Percentiles rank a stretch among this genome's conserved stretches.
These are phyloP conservation scores for Acanthopagrus latus DNA, from an alignment of 2,797 vertebrate genomes.

Conservation along the genomic window DNA sequence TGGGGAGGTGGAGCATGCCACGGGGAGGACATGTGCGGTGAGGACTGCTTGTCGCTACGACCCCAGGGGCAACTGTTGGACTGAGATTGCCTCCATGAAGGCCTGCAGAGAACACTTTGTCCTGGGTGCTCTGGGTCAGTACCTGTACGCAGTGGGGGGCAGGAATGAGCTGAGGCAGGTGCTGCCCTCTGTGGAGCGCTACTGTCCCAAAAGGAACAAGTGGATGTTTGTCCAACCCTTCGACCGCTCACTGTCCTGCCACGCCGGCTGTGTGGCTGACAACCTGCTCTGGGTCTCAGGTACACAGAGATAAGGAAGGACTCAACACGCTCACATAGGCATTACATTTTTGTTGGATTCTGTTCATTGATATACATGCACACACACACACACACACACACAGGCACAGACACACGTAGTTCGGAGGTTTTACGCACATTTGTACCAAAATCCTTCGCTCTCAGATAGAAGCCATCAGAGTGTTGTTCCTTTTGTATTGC, in stretches of 20 bases:
- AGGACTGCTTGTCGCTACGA: conserved; percentile 94
- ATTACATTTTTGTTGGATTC: neutral
- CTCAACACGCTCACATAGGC: neutral
- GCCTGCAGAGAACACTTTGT: conserved; percentile 98
- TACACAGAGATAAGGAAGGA: conserved; percentile 67
- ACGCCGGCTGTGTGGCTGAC: conserved; percentile 95
- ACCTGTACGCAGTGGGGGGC: conserved; percentile 93
- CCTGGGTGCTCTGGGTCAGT: conserved; percentile 92
- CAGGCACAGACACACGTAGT: too few relatives aligned
- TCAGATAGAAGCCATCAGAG: neutral
- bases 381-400: conserved; percentile 10
- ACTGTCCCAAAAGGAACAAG: conserved; percentile 97
- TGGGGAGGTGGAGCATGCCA: conserved; percentile 93
- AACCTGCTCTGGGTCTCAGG: conserved; percentile 98
- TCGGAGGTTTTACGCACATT: conserved; percentile 3
- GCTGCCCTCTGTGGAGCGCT: conserved; percentile 94
- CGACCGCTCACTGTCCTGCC: conserved; percentile 96
- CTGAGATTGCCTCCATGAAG: conserved; percentile 96
- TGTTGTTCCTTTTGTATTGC: conserved; percentile 70
- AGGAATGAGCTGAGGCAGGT: conserved; percentile 96
- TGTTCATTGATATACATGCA: neutral
- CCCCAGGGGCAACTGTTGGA: conserved; percentile 93
- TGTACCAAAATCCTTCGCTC: neutral
- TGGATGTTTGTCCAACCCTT: conserved; percentile 97
- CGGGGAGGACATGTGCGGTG: conserved; percentile 92